Evolutionary conservation across 2,888 invertebrate species (phyloP), one percentile per base, ranked within the genome.

Genomic region (Sympetrum striolatum): DNA sequence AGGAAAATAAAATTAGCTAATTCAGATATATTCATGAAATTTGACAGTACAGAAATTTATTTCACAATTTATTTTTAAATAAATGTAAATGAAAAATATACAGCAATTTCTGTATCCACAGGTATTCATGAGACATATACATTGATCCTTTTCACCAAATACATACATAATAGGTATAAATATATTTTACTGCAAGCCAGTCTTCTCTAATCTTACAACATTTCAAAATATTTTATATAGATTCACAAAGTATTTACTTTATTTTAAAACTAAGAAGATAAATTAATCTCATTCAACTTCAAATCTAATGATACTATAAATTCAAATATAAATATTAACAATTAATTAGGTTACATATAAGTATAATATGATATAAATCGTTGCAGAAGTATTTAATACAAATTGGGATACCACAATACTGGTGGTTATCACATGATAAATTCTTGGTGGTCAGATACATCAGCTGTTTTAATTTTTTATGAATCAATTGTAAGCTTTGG

Each of bases 341-440:
- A 86, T 86, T n/a, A n/a, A 86, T 22, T 86, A 18, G 60, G 31
- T 86, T 60, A 58, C 10, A 64, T 37, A 58, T 39, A 53, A 53
- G 53, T 18, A 53, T 18, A n/a, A n/a, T n/a, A 60, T 60, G 37
- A 86, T 86, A 39, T 39, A 60, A n/a, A 39, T 60, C n/a, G 6
- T 60, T 37, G 22, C 22, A 14, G 35, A 14, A 86, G 37, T 15
- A 37, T 35, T 64, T 25, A 64, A n/a, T 18, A 86, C 31, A 37
- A 58, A 48, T 86, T n/a, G n/a, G n/a, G 48, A 31, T 37, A 86
- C 39, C 60, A 37, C n/a, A 37, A 86, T 60, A 86, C 31, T 37
- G 39, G 86, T n/a, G 86, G 64, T 86, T 86, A 86, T 86, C 86
- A 86, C 86, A 86, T 60, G 12, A 37, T 86, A 35, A 86, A 60